Conservation (phyloP, 1,140 invertebrate species). For the Plutomurus gul region DNA sequence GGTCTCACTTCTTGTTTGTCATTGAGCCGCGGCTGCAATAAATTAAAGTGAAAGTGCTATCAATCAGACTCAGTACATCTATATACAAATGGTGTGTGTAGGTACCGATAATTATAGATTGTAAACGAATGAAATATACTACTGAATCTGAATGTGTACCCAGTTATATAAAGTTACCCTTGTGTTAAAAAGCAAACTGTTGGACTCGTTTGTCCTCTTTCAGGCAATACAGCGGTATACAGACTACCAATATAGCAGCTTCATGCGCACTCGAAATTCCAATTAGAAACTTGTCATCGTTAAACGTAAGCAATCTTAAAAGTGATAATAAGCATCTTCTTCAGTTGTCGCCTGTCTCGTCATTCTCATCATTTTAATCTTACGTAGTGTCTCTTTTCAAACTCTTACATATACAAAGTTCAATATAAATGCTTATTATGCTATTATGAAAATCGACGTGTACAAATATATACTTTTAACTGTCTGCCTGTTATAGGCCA, state of each 20-base stretch:
- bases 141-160: too few relatives aligned
- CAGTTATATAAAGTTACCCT: too few relatives aligned
- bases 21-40: not conserved
- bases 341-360: not conserved
- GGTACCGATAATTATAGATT: too few relatives aligned
- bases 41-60: conserved; percentile 21
- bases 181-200: too few relatives aligned
- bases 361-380: not conserved
- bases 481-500: not conserved
- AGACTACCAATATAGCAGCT: not conserved
- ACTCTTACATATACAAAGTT: not conserved
- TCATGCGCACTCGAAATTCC: too few relatives aligned
- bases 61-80: too few relatives aligned
- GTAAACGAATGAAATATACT: too few relatives aligned
- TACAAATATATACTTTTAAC: not conserved
- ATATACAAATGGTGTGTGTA: too few relatives aligned
- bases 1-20: conserved; percentile 1
- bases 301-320: not conserved
- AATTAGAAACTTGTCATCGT: conserved; percentile 2
- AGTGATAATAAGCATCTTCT: not conserved
- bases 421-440: not conserved
- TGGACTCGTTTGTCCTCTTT: too few relatives aligned
- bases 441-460: not conserved
- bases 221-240: too few relatives aligned
- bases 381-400: not conserved